phyloP scores from a whole-genome alignment of 2,888 invertebrate genomes.

The Adela reaumurella region DNA sequence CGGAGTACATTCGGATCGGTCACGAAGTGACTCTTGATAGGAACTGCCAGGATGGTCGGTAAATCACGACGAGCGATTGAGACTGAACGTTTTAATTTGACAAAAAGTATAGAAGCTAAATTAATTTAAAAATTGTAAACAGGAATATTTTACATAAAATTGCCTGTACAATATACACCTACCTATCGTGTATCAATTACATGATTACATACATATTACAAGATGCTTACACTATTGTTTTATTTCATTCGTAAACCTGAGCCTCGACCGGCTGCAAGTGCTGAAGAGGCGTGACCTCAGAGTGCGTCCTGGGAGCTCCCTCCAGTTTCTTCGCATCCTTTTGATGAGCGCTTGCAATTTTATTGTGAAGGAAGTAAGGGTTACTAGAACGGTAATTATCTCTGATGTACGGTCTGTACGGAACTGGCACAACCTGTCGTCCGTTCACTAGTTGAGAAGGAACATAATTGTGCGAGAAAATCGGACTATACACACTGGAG shows the following conservation, averaged over 20 bases:
- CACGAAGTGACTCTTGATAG: too few species aligned
- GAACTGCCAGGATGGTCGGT: too few species aligned
- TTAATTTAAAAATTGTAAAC: not conserved
- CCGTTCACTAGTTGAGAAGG: not conserved
- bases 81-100: not conserved
- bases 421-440: not conserved
- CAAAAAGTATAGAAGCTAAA: not conserved
- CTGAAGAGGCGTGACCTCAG: not conserved
- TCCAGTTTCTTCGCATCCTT: too few species aligned
- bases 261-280: not conserved
- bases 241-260: not conserved
- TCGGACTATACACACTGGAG: not conserved
- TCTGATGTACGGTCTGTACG: not conserved
- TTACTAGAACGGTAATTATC: not conserved
- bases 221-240: conserved; percentile 1
- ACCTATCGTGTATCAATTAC: not conserved
- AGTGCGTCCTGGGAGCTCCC: too few species aligned
- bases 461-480: not conserved
- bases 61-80: not conserved
- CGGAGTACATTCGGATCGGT: too few species aligned
- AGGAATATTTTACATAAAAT: not conserved
- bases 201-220: not conserved
- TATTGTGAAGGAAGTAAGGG: not conserved
- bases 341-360: not conserved
- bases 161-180: conserved; percentile 1